These are phyloP conservation scores for Anas platyrhynchos DNA, from an alignment of 2,113 vertebrate genomes.

Conservation along the genomic window DNA sequence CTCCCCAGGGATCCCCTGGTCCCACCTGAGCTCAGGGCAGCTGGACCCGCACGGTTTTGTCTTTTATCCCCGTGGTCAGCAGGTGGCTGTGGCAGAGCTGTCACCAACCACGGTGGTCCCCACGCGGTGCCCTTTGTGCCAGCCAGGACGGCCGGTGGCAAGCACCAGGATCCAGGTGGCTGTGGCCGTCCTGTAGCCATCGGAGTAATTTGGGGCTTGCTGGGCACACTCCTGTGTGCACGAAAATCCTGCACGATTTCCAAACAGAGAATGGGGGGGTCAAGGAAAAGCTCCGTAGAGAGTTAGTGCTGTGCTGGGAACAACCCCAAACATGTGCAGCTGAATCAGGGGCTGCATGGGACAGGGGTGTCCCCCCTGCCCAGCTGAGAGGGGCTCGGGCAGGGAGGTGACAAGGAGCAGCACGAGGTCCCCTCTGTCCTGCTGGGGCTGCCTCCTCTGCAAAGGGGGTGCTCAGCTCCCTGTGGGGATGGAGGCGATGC, in stretches of 20 bases:
- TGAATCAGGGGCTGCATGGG: rapidly evolving
- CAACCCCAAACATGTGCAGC: not conserved
- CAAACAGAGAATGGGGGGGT: not conserved
- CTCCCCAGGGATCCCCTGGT: not conserved
- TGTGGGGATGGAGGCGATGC: not conserved
- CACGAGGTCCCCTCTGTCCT: not conserved
- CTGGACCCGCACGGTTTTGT: not conserved
- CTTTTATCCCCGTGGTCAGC: not conserved
- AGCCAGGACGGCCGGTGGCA: not conserved
- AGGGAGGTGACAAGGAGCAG: not conserved
- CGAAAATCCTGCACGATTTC: not conserved
- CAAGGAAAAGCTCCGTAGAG: not conserved
- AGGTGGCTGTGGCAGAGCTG: not conserved
- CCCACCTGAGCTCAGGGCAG: not conserved
- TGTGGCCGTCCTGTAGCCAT: not conserved
- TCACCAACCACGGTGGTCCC: rapidly evolving
- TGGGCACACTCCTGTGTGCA: not conserved
- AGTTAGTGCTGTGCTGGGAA: not conserved
- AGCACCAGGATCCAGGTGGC: not conserved
- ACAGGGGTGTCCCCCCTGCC: not conserved
- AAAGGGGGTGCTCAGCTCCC: not conserved
- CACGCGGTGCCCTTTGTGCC: not conserved
- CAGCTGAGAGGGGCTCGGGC: not conserved
- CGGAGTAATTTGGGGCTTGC: rapidly evolving
- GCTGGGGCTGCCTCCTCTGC: not conserved